phyloP scores from a whole-genome alignment of 1,140 invertebrate species.

The Pararge aegeria region DNA sequence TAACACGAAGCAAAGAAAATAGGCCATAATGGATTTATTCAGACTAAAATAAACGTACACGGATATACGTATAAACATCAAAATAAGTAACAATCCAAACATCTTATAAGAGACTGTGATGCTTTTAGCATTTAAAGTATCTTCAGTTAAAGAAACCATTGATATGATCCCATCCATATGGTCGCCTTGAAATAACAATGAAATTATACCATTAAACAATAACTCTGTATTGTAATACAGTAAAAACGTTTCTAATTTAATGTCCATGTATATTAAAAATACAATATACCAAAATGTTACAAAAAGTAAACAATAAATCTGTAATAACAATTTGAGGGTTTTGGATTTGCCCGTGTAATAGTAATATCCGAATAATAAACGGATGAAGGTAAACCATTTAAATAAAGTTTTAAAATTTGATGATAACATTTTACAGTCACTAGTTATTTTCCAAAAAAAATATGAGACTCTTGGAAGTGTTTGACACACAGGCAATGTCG shows the following conservation, averaged over 20 bases:
- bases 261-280: not conserved
- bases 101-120: not conserved
- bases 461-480: too few species aligned
- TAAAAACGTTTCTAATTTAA: not conserved
- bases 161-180: not conserved
- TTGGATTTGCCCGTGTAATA: not conserved
- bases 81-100: not conserved
- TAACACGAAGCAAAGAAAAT: not conserved
- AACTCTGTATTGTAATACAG: not conserved
- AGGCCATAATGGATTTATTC: not conserved
- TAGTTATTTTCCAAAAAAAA: too few species aligned
- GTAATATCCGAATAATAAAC: not conserved
- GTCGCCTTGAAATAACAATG: conserved; percentile 1
- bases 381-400: not conserved
- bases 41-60: not conserved
- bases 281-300: not conserved
- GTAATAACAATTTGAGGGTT: not conserved
- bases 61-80: not conserved
- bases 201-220: not conserved
- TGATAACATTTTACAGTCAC: not conserved
- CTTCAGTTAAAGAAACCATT: not conserved
- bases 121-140: not conserved
- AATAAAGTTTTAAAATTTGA: not conserved
- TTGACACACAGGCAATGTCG: too few species aligned
- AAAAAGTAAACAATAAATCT: not conserved